Evolutionary conservation across 23 tunicate genomes (phyloP).

Genomic region (Diplosoma virens): DNA sequence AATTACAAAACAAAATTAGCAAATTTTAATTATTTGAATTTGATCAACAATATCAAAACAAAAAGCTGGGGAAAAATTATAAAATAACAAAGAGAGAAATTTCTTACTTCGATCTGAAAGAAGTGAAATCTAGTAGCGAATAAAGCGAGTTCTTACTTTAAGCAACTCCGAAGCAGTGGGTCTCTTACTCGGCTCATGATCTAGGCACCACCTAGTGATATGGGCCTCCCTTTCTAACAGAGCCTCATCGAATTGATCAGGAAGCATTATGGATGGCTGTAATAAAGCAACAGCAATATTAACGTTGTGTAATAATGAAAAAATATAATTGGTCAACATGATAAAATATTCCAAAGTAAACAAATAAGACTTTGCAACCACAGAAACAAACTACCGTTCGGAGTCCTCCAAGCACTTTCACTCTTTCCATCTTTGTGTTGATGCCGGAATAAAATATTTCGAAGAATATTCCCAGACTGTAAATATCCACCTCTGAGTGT

Average conservation of each 20-base stretch:
- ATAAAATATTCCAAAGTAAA: too few species aligned
- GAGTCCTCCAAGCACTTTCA: slow-evolving; percentile 61
- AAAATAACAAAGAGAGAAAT: too few species aligned
- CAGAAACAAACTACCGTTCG: slow-evolving; percentile 62
- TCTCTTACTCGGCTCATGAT: slow-evolving; percentile 68
- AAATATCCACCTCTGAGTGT: slow-evolving; percentile 87
- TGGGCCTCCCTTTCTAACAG: slow-evolving; percentile 39
- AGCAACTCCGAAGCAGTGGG: slow-evolving; percentile 78
- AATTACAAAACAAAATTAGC: too few species aligned
- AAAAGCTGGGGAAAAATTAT: too few species aligned
- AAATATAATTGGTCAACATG: too few species aligned
- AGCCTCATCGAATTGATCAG: slow-evolving; percentile 62
- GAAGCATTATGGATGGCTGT: slow-evolving; percentile 66
- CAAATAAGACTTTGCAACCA: too few species aligned
- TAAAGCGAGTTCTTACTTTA: slow-evolving; percentile 40
- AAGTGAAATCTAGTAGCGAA: too few species aligned
- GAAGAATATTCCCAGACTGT: slow-evolving; percentile 90
- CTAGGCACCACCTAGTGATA: slow-evolving; percentile 79
- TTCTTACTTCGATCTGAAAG: too few species aligned
- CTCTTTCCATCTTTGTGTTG: slow-evolving; percentile 78
- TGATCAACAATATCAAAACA: too few species aligned
- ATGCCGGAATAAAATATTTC: slow-evolving; percentile 76
- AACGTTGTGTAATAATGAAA: too few species aligned
- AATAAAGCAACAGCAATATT: not conserved
- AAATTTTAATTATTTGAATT: too few species aligned